phyloP scores from a whole-genome alignment of 2,797 vertebrate genomes.

The Vespertilio murinus region DNA sequence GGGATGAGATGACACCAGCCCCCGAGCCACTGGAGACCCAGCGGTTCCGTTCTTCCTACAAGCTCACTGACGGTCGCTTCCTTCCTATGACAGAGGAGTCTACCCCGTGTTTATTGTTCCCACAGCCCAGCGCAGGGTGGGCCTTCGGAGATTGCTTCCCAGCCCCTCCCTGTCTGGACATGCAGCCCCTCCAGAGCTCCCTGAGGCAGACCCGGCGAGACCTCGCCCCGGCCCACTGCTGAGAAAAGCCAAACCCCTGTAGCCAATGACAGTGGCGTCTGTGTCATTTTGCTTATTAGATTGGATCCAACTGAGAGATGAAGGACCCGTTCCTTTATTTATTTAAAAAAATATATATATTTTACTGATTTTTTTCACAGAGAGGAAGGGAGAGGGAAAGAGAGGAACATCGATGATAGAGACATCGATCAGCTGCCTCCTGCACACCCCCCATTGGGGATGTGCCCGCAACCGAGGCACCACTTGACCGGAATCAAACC shows the following conservation, averaged over 20 bases:
- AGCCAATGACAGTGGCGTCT: background rate
- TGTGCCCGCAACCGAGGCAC: too few relatives aligned
- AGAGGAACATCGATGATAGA: too few relatives aligned
- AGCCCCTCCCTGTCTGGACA: slow-evolving; percentile 76
- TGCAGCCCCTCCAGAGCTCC: background rate
- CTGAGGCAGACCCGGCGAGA: background rate
- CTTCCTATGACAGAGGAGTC: slow-evolving; percentile 34
- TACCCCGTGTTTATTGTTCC: slow-evolving; percentile 55
- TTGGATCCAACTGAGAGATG: background rate
- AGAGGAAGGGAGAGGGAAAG: too few relatives aligned
- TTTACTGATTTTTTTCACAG: too few relatives aligned
- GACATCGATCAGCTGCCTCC: too few relatives aligned
- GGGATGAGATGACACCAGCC: slow-evolving; percentile 19
- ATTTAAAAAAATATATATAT: too few relatives aligned
- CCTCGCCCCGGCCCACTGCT: background rate
- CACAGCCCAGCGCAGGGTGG: slow-evolving; percentile 71
- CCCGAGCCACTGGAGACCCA: slow-evolving; percentile 5
- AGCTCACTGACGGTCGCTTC: slow-evolving; percentile 3
- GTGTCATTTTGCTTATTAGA: background rate
- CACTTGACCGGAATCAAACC: too few relatives aligned
- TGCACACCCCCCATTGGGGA: too few relatives aligned
- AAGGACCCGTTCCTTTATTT: background rate
- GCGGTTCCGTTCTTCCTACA: background rate
- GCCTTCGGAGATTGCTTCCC: slow-evolving; percentile 64
- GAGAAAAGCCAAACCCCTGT: background rate